A percentile compares a stretch with the other conserved stretches of the same genome.
Conservation (phyloP, 2,113 vertebrate genomes). For the Carollia perspicillata region DNA sequence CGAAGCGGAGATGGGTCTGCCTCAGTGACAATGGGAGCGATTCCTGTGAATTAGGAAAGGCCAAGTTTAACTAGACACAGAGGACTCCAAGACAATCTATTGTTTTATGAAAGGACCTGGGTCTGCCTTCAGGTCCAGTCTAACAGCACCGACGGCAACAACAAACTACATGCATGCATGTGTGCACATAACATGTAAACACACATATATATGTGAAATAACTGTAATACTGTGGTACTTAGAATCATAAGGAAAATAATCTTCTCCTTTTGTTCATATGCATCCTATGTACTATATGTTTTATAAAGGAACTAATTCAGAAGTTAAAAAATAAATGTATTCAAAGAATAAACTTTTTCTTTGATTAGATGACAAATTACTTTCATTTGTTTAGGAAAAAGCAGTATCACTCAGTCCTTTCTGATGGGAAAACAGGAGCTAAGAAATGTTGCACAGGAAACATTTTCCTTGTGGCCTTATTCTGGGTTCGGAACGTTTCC, state of each 20-base stretch:
- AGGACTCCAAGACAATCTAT: not conserved
- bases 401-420: not conserved
- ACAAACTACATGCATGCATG: fast-evolving
- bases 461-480: not conserved
- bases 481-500: not conserved
- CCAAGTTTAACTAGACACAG: not conserved
- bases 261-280: not conserved
- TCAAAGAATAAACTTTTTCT: not conserved
- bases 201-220: not conserved
- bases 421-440: not conserved
- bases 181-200: too few relatives aligned
- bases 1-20: too few relatives aligned
- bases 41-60: not conserved
- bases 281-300: not conserved
- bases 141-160: not conserved
- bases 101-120: not conserved
- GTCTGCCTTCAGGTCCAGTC: not conserved
- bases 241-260: not conserved
- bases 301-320: not conserved
- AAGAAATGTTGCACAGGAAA: not conserved
- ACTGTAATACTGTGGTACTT: not conserved
- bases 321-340: not conserved
- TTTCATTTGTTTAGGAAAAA: not conserved
- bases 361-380: not conserved
- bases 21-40: not conserved